Evolutionary conservation across 2,113 vertebrate genomes (phyloP).

Genomic region (Burhinus bistriatus): DNA sequence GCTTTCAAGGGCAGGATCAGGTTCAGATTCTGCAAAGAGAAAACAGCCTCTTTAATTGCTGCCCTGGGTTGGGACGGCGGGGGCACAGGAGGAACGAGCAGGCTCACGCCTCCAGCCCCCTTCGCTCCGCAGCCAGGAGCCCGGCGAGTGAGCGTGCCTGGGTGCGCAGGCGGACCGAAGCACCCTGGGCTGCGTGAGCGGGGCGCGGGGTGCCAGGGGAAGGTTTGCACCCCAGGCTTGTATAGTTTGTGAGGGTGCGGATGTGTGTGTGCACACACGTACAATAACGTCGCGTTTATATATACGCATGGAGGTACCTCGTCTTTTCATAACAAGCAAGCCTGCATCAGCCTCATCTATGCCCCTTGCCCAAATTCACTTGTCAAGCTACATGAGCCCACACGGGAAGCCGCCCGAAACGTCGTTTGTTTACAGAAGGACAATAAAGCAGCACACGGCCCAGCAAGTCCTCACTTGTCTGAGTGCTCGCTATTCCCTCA

Average conservation of each 20-base stretch:
- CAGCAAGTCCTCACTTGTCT: neutral
- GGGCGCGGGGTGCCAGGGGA: rapidly evolving
- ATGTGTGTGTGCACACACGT: rapidly evolving
- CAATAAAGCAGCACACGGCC: neutral
- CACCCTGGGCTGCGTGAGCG: neutral
- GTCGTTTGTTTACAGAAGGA: neutral
- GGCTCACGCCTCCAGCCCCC: neutral
- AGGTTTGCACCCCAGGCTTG: neutral
- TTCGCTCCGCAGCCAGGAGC: neutral
- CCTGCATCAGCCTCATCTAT: neutral
- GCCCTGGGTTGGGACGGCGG: rapidly evolving
- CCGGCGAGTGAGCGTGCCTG: rapidly evolving
- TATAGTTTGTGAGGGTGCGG: rapidly evolving
- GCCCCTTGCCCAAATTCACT: neutral
- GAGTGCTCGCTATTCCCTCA: neutral
- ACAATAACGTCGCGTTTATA: neutral
- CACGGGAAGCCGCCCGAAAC: neutral
- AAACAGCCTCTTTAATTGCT: neutral
- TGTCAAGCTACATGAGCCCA: neutral
- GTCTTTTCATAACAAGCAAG: rapidly evolving
- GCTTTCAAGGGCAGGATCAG: neutral
- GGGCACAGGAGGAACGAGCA: neutral
- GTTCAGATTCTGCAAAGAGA: neutral
- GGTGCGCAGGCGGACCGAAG: rapidly evolving
- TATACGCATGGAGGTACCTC: rapidly evolving